Percentiles rank a stretch among this genome's conserved stretches.
Conservation (phyloP, 2,797 vertebrate genomes). For the Rousettus madagascariensis region DNA sequence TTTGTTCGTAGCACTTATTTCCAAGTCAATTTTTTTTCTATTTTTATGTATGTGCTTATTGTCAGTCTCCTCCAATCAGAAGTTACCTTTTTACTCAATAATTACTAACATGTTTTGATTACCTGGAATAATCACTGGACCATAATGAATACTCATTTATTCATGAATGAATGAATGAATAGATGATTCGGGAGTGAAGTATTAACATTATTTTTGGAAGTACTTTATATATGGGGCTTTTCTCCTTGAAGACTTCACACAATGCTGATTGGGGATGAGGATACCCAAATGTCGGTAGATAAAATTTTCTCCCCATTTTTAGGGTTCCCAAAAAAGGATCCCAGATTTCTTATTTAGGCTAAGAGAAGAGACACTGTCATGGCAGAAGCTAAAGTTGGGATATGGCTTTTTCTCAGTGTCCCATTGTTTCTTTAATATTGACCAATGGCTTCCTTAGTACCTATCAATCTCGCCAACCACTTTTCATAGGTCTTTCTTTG, state of each 20-base stretch:
- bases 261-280: not conserved
- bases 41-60: not conserved
- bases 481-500: not conserved
- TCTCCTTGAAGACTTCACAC: not conserved
- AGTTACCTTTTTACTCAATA: not conserved
- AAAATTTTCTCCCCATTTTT: not conserved
- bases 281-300: not conserved
- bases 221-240: not conserved
- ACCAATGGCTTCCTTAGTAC: not conserved
- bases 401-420: not conserved
- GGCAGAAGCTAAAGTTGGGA: not conserved
- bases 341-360: not conserved
- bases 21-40: not conserved
- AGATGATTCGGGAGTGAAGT: not conserved
- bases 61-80: not conserved
- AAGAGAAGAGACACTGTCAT: not conserved
- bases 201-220: not conserved
- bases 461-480: not conserved
- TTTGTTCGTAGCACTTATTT: not conserved
- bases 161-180: not conserved
- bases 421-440: not conserved
- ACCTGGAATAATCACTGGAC: not conserved
- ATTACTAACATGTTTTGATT: not conserved
- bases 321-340: not conserved
- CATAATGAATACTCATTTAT: not conserved